Conservation (phyloP, 2,888 invertebrate species). For the Amphipoea lucens region DNA sequence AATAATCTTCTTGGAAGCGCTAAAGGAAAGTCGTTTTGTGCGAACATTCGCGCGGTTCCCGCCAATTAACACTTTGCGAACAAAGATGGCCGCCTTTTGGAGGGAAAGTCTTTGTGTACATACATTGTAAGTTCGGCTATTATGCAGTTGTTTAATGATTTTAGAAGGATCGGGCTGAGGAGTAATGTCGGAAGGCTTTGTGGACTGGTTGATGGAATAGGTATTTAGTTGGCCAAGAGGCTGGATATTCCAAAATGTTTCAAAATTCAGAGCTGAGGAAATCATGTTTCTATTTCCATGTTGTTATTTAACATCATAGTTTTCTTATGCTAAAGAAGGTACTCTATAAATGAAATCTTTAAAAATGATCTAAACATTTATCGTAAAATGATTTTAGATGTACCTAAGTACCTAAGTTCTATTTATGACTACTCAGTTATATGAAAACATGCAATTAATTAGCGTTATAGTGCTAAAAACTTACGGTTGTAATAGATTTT, state of each 20-base stretch:
- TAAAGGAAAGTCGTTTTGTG: constrained; percentile 74
- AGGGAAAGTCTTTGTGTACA: constrained; percentile 81
- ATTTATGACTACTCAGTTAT: constrained; percentile 71
- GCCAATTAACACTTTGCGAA: constrained; percentile 86
- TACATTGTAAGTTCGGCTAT: constrained; percentile 74
- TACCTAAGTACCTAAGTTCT: constrained; percentile 52
- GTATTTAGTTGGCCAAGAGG: constrained; percentile 12
- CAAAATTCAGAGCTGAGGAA: not conserved
- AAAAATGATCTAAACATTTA: not conserved
- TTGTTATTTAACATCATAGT: not conserved
- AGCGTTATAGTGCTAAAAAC: constrained; percentile 79
- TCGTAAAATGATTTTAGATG: constrained; percentile 75
- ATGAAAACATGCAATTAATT: constrained; percentile 82
- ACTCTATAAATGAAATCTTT: not conserved
- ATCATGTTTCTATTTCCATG: not conserved
- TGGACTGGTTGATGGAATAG: constrained; percentile 25
- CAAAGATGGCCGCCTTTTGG: constrained; percentile 82
- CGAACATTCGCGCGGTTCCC: constrained; percentile 78
- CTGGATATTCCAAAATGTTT: constrained; percentile 16
- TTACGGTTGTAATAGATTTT: constrained; percentile 67
- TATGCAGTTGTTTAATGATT: constrained; percentile 73
- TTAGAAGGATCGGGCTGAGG: constrained; percentile 46
- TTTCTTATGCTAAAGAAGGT: not conserved
- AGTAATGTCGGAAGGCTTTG: constrained; percentile 28
- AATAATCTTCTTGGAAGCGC: constrained; percentile 75